Percentiles rank a stretch among this genome's conserved stretches.
Conservation (phyloP, 2,888 invertebrate species). For the Drosophila eohydei region DNA sequence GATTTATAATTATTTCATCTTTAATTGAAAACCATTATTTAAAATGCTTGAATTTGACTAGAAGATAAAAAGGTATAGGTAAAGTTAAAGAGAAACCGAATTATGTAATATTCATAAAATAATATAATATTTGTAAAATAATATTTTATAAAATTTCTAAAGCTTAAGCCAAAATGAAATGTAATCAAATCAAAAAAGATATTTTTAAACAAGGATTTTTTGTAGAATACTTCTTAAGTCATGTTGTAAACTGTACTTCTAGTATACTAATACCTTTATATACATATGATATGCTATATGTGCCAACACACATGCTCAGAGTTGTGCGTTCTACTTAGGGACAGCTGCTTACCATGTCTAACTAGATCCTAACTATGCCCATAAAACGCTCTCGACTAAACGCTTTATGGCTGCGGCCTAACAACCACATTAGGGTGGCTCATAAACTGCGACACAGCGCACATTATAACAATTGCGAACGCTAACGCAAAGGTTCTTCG, state of each 20-base stretch:
- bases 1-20: no score
- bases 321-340: not conserved
- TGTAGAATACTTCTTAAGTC: not conserved
- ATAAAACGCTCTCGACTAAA: constrained; percentile 50
- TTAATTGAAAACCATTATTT: no score
- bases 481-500: constrained; percentile 18
- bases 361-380: constrained; percentile 36
- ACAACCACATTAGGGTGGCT: constrained; percentile 54
- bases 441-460: constrained; percentile 36
- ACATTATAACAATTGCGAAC: constrained; percentile 14
- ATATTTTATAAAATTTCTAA: not conserved
- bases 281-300: not conserved
- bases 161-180: not conserved
- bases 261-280: not conserved
- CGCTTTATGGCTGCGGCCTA: constrained; percentile 38
- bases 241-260: not conserved
- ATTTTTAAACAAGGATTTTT: not conserved
- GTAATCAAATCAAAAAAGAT: not conserved
- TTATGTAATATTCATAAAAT: no score
- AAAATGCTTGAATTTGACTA: no score
- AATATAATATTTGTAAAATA: no score
- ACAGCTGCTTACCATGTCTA: constrained; percentile 47
- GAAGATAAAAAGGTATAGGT: no score
- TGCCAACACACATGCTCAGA: not conserved
- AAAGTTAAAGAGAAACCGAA: no score